Evolutionary conservation across 1,140 invertebrate species (phyloP), one percentile per base, ranked within the genome.

Genomic region (Tachypleus tridentatus): DNA sequence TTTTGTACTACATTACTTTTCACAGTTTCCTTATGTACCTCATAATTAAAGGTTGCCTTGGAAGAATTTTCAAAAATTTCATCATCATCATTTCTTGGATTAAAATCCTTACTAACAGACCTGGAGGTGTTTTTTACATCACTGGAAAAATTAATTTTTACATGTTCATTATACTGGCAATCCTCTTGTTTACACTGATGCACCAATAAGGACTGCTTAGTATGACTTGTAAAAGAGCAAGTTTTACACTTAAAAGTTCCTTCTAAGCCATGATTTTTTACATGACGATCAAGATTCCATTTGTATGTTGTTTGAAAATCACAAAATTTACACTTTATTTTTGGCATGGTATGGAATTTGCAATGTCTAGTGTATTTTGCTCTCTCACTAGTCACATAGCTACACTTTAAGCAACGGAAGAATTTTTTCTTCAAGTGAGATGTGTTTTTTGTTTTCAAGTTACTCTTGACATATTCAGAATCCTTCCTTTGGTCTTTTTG

Each of bases 231-330:
- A 76, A 95, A 97, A 74, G 89, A 91, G 76, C 93, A 97, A 65
- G 87, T 84, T 11, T 84, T 83, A 77, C 93, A 97, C 72, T 86
- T 85, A 77, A 87, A 91, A 62, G 84, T 83, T 10, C 89, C 90
- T 47, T 81, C 84, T 0, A 88, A 87, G 57, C 54, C 62, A 74
- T 97, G 93, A 74, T 93, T 94, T 75, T 89, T 87, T 77, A 88
- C 88, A 74, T 97, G 93, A 10, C 93, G 82, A 73, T 96, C 92
- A 74, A 94, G 82, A 77, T 95, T 95, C 85, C 89, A 92, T 76
- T 91, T 91, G 79, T 93, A 91, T 5, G 92, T 88, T 6, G 92
- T 94, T 61, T 87, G 85, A 75, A 96, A 97, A 72, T 93, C 89
- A 77, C 93, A 97, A 73, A 88, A 86, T 58, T 86, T 85, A 78